Evolutionary conservation across 2,888 invertebrate species (phyloP), one percentile per base, ranked within the genome.

Genomic region (Drosophila sordidula): DNA sequence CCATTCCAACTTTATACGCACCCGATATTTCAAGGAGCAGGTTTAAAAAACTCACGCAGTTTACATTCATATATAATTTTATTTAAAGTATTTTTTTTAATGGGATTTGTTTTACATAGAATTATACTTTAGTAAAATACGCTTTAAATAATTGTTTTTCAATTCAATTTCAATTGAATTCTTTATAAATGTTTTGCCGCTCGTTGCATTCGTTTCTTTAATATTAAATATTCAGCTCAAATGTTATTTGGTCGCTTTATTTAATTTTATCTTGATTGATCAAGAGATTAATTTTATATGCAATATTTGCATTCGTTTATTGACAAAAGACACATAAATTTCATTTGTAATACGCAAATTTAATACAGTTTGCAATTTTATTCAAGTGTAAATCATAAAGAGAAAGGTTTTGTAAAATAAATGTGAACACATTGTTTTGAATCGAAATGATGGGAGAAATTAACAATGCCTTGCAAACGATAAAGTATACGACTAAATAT

Each of bases 321-420:
- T 76, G 51, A 75, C 58, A 34, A 76, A 76, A 76, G 61, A 72
- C 69, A 66, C 72, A 63, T 57, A 14, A 56, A 38, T 55, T 62
- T 50, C 34, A 70, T 58, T 65, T 68, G 46, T 74, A 74, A 84
- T 81, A 74, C 76, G 75, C 80, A 73, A 71, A 51, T 70, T 61
- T 72, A 86, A 86, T 83, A 86, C 72, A 82, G 47, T 70, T 86
- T 82, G 71, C 62, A 63, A 56, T 69, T 83, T 80, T 70, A 87
- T 81, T 81, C 25, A 71, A 54, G 38, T 34, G 34, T 34, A 70
- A 57, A 65, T 42, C 9, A 49, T 56, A 55, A 47, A 46, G 52
- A 55, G 42, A 72, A 67, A 46, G 63, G 3, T 45, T 42, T 47
- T 65, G 59, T 52, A 55, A 49, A 49, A 51, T 41, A 29, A 25